These are phyloP conservation scores for Eurytoma californica DNA, from an alignment of 2,888 invertebrate species.

Conservation along the genomic window DNA sequence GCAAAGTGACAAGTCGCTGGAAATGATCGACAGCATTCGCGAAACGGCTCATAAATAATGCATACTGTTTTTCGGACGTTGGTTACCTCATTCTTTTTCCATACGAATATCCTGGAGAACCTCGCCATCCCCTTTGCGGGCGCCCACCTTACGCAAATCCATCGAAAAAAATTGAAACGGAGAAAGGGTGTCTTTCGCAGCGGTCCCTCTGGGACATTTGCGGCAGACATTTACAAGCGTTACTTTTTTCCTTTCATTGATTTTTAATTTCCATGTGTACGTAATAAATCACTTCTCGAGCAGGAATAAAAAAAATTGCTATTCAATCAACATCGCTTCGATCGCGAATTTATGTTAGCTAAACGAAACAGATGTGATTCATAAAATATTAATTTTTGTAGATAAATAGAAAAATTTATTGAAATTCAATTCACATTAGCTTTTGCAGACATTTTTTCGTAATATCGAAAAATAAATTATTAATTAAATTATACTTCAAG, in stretches of 20 bases:
- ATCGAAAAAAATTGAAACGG: not conserved
- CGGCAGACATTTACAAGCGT: not conserved
- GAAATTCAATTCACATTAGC: not conserved
- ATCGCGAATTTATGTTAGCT: not conserved
- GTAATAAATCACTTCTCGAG: conserved; percentile 1
- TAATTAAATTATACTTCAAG: not conserved
- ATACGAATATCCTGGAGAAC: not conserved
- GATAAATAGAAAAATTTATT: not conserved
- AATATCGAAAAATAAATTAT: too few relatives aligned
- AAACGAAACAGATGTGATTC: not conserved
- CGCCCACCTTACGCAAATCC: not conserved
- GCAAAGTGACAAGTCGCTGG: conserved; percentile 55
- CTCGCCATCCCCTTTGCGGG: not conserved
- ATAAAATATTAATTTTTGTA: not conserved
- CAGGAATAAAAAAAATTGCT: conserved; percentile 6
- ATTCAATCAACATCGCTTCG: not conserved
- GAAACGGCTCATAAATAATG: conserved; percentile 68
- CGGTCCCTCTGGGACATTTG: not conserved
- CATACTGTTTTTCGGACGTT: conserved; percentile 73
- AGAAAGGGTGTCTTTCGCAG: not conserved
- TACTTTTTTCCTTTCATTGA: not conserved
- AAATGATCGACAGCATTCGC: conserved; percentile 51
- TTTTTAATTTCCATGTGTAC: conserved; percentile 17
- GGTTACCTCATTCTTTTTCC: conserved; percentile 57
- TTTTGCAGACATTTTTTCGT: not conserved